phyloP scores from a whole-genome alignment of 1,140 invertebrate species.

The Drosophila paulistorum region DNA sequence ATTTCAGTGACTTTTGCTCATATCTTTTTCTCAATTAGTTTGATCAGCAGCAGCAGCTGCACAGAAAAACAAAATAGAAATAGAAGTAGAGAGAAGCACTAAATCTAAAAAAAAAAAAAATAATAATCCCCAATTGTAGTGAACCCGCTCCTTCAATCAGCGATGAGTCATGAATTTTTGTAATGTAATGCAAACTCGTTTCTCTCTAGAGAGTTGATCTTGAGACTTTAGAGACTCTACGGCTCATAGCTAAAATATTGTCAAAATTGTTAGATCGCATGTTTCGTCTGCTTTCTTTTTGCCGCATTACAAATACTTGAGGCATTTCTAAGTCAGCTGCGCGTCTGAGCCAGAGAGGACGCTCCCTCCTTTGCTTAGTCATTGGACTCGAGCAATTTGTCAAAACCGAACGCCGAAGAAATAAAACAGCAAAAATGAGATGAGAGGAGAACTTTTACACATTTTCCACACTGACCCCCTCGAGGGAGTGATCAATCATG shows the following conservation, averaged over 20 bases:
- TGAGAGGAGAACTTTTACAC: conserved; percentile 44
- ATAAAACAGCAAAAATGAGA: conserved; percentile 25
- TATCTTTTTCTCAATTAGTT: neutral
- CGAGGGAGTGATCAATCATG: conserved; percentile 79
- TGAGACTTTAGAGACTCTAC: conserved; percentile 33
- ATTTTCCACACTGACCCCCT: conserved; percentile 53
- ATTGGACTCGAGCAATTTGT: conserved; percentile 68
- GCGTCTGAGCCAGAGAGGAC: conserved; percentile 36
- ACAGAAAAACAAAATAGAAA: conserved; percentile 5
- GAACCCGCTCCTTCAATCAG: conserved; percentile 20
- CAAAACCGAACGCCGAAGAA: conserved; percentile 42
- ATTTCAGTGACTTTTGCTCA: conserved; percentile 3
- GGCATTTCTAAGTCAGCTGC: conserved; percentile 64
- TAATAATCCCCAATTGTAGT: conserved; percentile 9
- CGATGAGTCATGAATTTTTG: conserved; percentile 58
- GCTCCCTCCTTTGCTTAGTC: conserved; percentile 62
- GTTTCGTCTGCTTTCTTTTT: conserved; percentile 63
- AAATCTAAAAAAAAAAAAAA: conserved; percentile 2
- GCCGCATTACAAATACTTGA: conserved; percentile 70
- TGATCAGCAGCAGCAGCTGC: conserved; percentile 41
- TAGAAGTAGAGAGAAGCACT: neutral
- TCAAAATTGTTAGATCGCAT: conserved; percentile 78
- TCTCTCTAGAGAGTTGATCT: conserved; percentile 31
- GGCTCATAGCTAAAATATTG: conserved; percentile 55
- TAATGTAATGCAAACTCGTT: conserved; percentile 65